Conservation (phyloP, 2,888 invertebrate species). For the Petrophora chlorosata region DNA sequence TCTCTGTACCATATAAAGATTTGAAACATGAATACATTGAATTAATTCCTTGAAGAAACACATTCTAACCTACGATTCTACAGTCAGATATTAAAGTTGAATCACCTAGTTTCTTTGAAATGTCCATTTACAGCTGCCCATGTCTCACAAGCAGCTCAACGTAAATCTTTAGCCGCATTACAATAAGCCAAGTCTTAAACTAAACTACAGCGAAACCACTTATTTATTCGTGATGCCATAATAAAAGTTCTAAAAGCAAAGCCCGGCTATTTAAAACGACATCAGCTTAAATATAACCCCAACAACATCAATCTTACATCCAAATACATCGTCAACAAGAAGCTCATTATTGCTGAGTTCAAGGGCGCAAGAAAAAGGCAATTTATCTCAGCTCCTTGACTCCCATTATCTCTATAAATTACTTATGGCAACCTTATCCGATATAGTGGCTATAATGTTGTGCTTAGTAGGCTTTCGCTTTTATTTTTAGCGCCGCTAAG, state of each 20-base stretch:
- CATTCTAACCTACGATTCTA: too few species aligned
- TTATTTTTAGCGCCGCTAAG: slow-evolving; percentile 24
- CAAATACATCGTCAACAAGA: slow-evolving; percentile 44
- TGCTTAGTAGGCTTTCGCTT: slow-evolving; percentile 9
- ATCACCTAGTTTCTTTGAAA: not conserved
- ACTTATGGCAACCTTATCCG: slow-evolving; percentile 41
- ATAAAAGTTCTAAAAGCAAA: slow-evolving; percentile 19
- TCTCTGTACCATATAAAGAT: too few species aligned
- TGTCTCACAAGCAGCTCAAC: not conserved
- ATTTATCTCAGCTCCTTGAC: slow-evolving; percentile 60
- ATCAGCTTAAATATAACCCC: slow-evolving; percentile 17
- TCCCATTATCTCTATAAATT: slow-evolving; percentile 66
- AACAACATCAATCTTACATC: slow-evolving; percentile 20
- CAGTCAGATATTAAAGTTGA: too few species aligned
- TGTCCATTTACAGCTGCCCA: not conserved
- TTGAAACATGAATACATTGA: too few species aligned
- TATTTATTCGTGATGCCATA: slow-evolving; percentile 10
- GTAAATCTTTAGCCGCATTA: slow-evolving; percentile 1
- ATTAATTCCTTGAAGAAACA: too few species aligned
- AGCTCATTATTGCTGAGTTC: slow-evolving; percentile 53
- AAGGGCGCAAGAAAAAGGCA: slow-evolving; percentile 53
- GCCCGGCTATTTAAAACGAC: slow-evolving; percentile 17
- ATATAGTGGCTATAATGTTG: slow-evolving; percentile 28
- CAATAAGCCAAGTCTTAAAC: not conserved
- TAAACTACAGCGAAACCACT: slow-evolving; percentile 5